These are phyloP conservation scores for Stenotaenia linearis DNA, from an alignment of 2,888 invertebrate genomes.

Conservation along the genomic window DNA sequence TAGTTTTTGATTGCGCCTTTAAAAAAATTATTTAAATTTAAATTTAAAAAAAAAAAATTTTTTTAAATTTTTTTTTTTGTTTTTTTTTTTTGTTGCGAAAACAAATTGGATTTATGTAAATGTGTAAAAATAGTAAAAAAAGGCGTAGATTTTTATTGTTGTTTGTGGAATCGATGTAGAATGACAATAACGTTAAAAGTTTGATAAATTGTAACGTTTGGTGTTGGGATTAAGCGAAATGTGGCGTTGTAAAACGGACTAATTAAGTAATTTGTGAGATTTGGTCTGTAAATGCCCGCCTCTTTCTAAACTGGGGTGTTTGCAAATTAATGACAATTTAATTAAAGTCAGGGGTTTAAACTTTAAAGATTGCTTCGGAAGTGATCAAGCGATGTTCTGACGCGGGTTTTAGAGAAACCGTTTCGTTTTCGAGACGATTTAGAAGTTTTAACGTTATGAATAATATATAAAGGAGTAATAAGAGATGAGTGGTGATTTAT, in stretches of 20 bases:
- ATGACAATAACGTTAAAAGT: background rate
- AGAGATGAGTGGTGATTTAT: background rate
- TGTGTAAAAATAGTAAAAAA: background rate
- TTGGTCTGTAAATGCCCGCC: background rate
- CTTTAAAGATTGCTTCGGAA: background rate
- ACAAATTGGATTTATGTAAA: background rate
- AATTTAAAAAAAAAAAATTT: background rate
- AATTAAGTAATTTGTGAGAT: constrained; percentile 26
- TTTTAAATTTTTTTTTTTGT: no score
- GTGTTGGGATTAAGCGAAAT: background rate
- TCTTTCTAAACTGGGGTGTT: background rate
- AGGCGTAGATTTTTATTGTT: no score
- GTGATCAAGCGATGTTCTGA: background rate
- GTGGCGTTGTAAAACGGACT: background rate
- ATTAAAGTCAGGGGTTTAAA: background rate
- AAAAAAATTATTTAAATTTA: background rate
- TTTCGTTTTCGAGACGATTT: background rate
- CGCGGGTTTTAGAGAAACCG: background rate
- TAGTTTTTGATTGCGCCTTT: background rate
- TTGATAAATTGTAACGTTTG: background rate
- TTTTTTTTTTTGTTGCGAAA: background rate
- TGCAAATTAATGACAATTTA: constrained; percentile 16
- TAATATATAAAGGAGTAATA: background rate
- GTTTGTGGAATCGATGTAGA: no score
- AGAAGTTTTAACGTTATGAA: background rate